Evolutionary conservation across 1,140 invertebrate genomes (phyloP), one percentile per base, ranked within the genome.

Genomic region (Drosophila busckii): DNA sequence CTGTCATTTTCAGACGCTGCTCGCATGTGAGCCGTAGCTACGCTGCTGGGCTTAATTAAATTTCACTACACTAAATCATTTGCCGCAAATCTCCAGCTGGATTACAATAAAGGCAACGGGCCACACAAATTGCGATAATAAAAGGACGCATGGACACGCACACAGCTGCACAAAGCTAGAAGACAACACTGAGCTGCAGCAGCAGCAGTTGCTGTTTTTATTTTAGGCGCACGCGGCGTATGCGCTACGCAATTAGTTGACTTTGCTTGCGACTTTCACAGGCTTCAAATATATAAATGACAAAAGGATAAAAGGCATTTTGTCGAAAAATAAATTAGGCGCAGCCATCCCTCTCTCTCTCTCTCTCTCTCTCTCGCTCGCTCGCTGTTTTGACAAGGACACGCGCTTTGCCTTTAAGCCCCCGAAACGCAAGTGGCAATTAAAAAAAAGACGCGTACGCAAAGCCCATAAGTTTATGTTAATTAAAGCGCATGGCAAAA

Each of bases 1-100:
- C n/a, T 38, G 17, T 37, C 59, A 52, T 40, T n/a, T n/a, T n/a
- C n/a, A n/a, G n/a, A n/a, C n/a, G n/a, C n/a, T n/a, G n/a, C n/a
- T n/a, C n/a, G n/a, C 12, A 26, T 65, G 42, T 65, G 42, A 44
- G 13, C 16, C n/a, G n/a, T n/a, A n/a, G n/a, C n/a, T n/a, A n/a
- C n/a, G n/a, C n/a, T n/a, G 53, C 52, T 54, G 28, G 29, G 62
- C 64, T 75, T 80, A 82, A 82, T 80, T 80, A 80, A 80, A 80
- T 65, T 80, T 80, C 54, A 62, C 75, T 66, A 56, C 61, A 80
- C 69, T 66, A 82, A 82, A 80, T 82, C 69, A 82, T n/a, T n/a
- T 52, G 52, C 19, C 35, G 44, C 69, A 80, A 80, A 82, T 75
- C 75, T 53, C 38, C 68, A 46, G 8, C 46, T 29, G 70, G 73